Conservation (phyloP, 2,113 vertebrate genomes). For the Origma solitaria region DNA sequence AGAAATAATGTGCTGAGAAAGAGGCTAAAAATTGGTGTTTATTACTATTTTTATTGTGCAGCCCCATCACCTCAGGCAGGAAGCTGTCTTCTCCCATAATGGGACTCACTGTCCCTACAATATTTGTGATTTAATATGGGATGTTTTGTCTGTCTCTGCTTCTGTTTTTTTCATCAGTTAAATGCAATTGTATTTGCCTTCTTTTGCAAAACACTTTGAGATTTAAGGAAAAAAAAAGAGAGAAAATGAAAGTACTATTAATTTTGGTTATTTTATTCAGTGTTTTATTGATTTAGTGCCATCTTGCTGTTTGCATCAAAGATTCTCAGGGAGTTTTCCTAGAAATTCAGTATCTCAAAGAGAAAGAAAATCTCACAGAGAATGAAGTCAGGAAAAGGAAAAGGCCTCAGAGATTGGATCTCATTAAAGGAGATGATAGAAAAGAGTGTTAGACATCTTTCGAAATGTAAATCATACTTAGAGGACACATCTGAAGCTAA, state of each 20-base stretch:
- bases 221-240: neutral
- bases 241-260: neutral
- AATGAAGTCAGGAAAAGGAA: neutral
- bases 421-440: neutral
- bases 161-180: neutral
- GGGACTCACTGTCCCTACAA: rapidly evolving
- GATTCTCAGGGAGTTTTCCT: neutral
- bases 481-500: constrained; percentile 33
- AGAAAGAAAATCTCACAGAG: neutral
- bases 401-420: neutral
- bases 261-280: neutral
- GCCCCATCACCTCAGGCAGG: neutral
- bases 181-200: neutral
- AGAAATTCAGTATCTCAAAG: neutral
- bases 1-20: neutral
- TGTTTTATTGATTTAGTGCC: constrained; percentile 3
- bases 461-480: constrained; percentile 36
- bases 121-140: neutral
- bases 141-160: neutral
- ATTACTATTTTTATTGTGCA: neutral
- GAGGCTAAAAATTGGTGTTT: neutral
- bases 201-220: neutral
- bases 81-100: neutral
- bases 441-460: neutral
- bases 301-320: neutral